These are phyloP conservation scores for Caenorhabditis inopinata DNA, from an alignment of 1,140 invertebrate genomes.

Conservation along the genomic window DNA sequence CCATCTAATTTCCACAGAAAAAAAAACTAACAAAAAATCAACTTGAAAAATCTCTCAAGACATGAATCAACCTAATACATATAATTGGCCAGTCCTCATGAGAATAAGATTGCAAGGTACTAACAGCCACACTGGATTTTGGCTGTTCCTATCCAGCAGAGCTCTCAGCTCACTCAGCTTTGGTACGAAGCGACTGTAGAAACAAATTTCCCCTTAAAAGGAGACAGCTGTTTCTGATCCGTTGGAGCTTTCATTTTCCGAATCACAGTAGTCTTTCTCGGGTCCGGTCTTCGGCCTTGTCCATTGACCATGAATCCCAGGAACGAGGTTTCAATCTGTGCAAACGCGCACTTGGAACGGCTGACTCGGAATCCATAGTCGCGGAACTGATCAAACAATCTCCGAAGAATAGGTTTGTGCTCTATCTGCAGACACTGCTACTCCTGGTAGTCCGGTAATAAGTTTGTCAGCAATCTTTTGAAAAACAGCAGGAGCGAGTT, in stretches of 20 bases:
- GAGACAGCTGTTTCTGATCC: constrained; percentile 43
- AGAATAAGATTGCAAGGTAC: constrained; percentile 63
- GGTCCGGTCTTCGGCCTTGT: constrained; percentile 21
- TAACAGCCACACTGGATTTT: constrained; percentile 56
- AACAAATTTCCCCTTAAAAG: constrained; percentile 52
- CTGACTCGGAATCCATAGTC: constrained; percentile 35
- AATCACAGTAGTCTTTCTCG: constrained; percentile 39
- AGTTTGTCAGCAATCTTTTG: constrained; percentile 68
- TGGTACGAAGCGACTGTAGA: constrained; percentile 41
- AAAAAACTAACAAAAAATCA: too few species aligned
- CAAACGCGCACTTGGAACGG: constrained; percentile 41
- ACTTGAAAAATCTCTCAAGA: too few species aligned
- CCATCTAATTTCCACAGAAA: too few species aligned
- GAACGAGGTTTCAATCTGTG: neutral
- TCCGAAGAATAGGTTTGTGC: neutral
- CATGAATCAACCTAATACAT: too few species aligned
- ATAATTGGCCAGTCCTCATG: constrained; percentile 64
- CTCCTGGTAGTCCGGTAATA: constrained; percentile 59
- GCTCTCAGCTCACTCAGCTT: neutral
- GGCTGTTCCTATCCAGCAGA: constrained; percentile 44
- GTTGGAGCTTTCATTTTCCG: constrained; percentile 46
- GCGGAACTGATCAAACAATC: constrained; percentile 21
- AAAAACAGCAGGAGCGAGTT: constrained; percentile 69
- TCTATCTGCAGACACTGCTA: constrained; percentile 50
- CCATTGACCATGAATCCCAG: constrained; percentile 39